Evolutionary conservation across 2,888 invertebrate species (phyloP), one percentile per base, ranked within the genome.

Genomic region (Abrostola tripartita): DNA sequence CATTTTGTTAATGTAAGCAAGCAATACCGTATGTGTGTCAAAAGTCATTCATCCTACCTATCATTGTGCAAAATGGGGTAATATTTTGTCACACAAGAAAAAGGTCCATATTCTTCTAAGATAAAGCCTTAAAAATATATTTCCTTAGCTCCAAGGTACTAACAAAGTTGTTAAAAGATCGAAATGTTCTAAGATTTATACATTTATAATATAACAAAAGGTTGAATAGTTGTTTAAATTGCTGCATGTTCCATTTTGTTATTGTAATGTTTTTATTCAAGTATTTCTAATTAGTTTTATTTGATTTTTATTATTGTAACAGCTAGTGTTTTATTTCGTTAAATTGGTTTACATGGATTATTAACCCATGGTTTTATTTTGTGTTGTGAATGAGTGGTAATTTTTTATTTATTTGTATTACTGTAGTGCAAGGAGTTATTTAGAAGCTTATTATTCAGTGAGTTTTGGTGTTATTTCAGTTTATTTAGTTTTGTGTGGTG

Each of bases 401-500:
- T 59, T 74, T 24, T 42, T 71, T 69, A 44, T 35, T 36, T 75
- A 59, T 58, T 57, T 59, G 37, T 64, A 54, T 63, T 47, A 61
- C 49, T 5, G 53, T 76, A 76, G 71, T 11, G 8, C 9, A 41
- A 71, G 57, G 63, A 65, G 65, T 63, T 52, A 74, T 61, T 57
- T 68, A 71, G 65, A 61, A 0, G 72, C 72, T 72, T 72, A 9
- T 72, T 76, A 69, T 68, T 66, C 63, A 75, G 63, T 78, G 78
- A 76, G 11, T 12, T 37, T 71, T 74, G 71, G 70, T 75, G 72
- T 76, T 76, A 64, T 71, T 76, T 68, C 38, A 58, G 44, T 77
- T 73, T 73, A 70, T 68, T 71, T 67, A 63, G 73, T 70, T 68
- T 58, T 79, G 71, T 75, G 73, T 82, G 73, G 73, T 68, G 81